Conservation (phyloP, 2,113 vertebrate genomes). For the Crotalus tigris region DNA sequence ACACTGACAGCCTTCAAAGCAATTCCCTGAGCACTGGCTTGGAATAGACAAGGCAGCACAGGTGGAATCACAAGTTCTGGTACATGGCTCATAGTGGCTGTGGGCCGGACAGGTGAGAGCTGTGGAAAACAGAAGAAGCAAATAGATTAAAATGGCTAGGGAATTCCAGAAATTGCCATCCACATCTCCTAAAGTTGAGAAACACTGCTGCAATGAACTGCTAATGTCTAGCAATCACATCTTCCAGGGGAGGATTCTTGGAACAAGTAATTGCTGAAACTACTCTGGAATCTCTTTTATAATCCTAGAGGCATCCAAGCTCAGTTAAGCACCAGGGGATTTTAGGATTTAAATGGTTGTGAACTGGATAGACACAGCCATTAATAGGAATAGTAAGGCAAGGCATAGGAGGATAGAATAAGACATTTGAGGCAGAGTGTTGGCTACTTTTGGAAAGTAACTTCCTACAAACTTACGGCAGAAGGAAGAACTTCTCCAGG, state of each 20-base stretch:
- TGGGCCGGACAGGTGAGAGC: background rate
- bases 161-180: background rate
- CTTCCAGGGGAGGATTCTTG: background rate
- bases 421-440: background rate
- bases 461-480: background rate
- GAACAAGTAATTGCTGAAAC: background rate
- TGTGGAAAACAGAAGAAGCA: background rate
- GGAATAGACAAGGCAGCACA: background rate
- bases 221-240: background rate
- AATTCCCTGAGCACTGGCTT: background rate
- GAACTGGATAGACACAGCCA: background rate
- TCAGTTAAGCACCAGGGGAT: background rate
- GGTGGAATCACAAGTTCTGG: background rate
- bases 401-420: background rate
- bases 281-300: background rate
- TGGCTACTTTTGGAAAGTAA: background rate
- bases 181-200: background rate
- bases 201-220: background rate
- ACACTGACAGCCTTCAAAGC: slow-evolving; percentile 4
- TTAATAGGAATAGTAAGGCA: background rate
- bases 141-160: background rate
- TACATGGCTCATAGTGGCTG: background rate
- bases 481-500: background rate
- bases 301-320: background rate
- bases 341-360: background rate